phyloP scores from a whole-genome alignment of 2,888 invertebrate species.

The Lithophane ornitopus region DNA sequence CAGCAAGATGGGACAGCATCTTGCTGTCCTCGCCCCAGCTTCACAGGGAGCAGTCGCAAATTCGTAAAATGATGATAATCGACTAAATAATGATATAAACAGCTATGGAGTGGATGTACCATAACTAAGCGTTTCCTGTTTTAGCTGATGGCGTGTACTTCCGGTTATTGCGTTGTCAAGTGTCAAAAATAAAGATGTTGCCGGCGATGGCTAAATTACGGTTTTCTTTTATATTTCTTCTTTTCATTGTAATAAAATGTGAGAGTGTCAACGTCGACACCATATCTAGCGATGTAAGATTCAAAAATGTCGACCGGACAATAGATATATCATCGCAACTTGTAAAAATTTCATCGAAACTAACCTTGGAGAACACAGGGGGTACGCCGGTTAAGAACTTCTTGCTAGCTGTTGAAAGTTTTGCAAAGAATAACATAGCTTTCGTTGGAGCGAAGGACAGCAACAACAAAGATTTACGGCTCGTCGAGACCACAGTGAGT shows the following conservation, averaged over 20 bases:
- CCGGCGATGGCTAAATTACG: conserved; percentile 85
- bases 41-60: no score
- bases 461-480: conserved; percentile 90
- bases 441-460: conserved; percentile 93
- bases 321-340: conserved; percentile 97
- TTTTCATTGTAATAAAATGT: conserved; percentile 77
- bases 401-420: conserved; percentile 93
- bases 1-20: no score
- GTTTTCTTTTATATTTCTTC: conserved; percentile 80
- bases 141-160: conserved; percentile 85
- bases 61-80: conserved; percentile 15
- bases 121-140: conserved; percentile 66
- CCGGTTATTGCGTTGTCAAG: conserved; percentile 85
- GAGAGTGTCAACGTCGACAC: conserved; percentile 81
- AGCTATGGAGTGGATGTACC: not conserved
- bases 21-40: no score
- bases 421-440: conserved; percentile 92
- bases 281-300: conserved; percentile 91
- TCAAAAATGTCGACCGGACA: conserved; percentile 95
- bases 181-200: conserved; percentile 76
- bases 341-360: conserved; percentile 94
- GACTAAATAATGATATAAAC: conserved; percentile 24
- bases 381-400: conserved; percentile 93
- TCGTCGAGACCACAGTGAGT: conserved; percentile 88
- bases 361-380: conserved; percentile 96